Percentiles rank a stretch among this genome's conserved stretches.
Evolutionary conservation across 2,113 vertebrate species (phyloP).

Genomic region (Xenus cinereus): DNA sequence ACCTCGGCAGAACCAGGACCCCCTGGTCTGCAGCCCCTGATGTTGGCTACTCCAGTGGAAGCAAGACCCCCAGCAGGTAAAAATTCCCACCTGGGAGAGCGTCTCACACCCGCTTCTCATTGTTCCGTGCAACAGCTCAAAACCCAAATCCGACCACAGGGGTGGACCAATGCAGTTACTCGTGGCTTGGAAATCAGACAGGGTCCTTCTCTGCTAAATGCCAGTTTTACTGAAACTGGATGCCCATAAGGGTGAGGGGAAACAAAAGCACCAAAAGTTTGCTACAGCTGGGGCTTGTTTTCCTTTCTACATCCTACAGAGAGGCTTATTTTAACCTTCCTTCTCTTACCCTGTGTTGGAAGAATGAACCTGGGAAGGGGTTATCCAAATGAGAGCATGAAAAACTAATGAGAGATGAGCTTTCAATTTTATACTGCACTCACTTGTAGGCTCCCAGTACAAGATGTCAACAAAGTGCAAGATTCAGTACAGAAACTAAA

Average conservation of each 20-base stretch:
- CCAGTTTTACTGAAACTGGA: neutral
- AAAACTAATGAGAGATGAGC: slow-evolving; percentile 55
- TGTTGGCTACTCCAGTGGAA: neutral
- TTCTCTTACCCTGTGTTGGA: neutral
- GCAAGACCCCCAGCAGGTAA: neutral
- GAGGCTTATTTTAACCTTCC: neutral
- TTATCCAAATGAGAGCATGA: slow-evolving; percentile 3
- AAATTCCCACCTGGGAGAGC: neutral
- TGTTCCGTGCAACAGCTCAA: neutral
- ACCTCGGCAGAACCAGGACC: neutral
- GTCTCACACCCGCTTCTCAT: neutral
- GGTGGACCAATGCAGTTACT: neutral
- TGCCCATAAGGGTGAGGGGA: neutral
- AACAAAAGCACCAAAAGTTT: neutral
- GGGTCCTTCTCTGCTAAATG: neutral
- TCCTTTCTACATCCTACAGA: neutral
- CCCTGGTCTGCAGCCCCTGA: neutral
- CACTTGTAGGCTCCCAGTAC: slow-evolving; percentile 23
- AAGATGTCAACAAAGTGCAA: slow-evolving; percentile 70
- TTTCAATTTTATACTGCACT: slow-evolving; percentile 28
- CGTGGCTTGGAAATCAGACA: neutral
- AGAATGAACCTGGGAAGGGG: neutral
- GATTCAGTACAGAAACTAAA: slow-evolving; percentile 56
- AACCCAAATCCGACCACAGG: neutral
- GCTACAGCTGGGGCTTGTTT: neutral